A percentile compares a stretch with the other conserved stretches of the same genome.
Evolutionary conservation across 1,140 invertebrate species (phyloP).

Genomic region (Thaumatotibia leucotreta): DNA sequence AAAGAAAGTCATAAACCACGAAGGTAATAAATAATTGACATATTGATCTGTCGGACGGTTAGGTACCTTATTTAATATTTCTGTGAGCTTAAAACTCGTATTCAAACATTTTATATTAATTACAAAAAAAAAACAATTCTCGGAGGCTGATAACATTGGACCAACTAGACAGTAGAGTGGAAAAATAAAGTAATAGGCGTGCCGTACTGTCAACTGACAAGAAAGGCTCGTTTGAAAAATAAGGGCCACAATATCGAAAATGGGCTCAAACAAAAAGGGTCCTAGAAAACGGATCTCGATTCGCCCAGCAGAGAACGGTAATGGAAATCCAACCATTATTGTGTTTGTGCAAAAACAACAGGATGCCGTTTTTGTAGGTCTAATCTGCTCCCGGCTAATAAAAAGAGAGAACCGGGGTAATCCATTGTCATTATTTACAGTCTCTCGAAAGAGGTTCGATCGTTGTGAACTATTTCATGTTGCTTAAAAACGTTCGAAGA

Average conservation of each 20-base stretch:
- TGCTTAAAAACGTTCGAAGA: too few relatives aligned
- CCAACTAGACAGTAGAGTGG: too few relatives aligned
- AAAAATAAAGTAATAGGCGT: not conserved
- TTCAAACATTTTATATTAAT: too few relatives aligned
- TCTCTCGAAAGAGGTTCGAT: slow-evolving; percentile 31
- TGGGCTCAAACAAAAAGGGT: slow-evolving; percentile 11
- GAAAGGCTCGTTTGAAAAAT: slow-evolving; percentile 5
- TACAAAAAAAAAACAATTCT: too few relatives aligned
- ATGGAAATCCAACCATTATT: slow-evolving; percentile 41
- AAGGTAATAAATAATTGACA: too few relatives aligned
- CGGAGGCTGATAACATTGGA: too few relatives aligned
- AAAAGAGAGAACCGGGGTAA: slow-evolving; percentile 45
- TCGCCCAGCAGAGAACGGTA: slow-evolving; percentile 43
- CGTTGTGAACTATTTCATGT: too few relatives aligned
- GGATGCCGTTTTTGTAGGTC: slow-evolving; percentile 44
- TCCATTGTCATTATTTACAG: slow-evolving; percentile 58
- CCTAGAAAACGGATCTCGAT: slow-evolving; percentile 20
- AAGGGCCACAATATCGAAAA: slow-evolving; percentile 22
- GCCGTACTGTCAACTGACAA: not conserved
- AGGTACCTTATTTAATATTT: too few relatives aligned
- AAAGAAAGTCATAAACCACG: too few relatives aligned
- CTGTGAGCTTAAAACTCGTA: too few relatives aligned
- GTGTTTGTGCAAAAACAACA: slow-evolving; percentile 40
- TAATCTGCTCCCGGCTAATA: slow-evolving; percentile 45
- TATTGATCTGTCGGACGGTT: too few relatives aligned